phyloP scores from a whole-genome alignment of 2,113 vertebrate species.

The Indicator indicator region DNA sequence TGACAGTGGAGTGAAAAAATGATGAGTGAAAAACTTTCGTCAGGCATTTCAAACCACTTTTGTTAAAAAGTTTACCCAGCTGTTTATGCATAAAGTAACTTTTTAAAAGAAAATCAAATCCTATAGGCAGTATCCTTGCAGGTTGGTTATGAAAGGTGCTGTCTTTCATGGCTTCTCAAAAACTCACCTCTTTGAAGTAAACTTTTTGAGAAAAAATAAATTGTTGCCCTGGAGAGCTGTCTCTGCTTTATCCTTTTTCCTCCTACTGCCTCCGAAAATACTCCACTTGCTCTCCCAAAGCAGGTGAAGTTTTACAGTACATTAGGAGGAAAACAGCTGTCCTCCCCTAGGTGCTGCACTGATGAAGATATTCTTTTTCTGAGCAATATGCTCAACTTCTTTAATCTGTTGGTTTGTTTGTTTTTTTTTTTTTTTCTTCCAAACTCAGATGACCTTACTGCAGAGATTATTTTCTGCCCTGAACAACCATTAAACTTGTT shows the following conservation, averaged over 20 bases:
- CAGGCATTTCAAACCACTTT: neutral
- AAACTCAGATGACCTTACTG: neutral
- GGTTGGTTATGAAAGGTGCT: neutral
- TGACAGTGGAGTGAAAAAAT: neutral
- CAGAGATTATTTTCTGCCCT: neutral
- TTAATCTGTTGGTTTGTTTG: neutral
- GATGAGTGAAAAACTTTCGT: neutral
- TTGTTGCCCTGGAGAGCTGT: neutral
- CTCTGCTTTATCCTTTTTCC: constrained; percentile 5
- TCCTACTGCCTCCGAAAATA: constrained; percentile 31
- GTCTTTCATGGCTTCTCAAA: neutral
- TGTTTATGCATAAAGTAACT: neutral
- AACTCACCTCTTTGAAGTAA: neutral
- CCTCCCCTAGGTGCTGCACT: neutral
- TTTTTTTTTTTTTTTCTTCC: neutral
- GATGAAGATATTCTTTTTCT: neutral
- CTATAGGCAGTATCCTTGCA: neutral
- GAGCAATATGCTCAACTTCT: neutral
- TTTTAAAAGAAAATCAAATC: neutral
- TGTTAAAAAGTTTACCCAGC: neutral
- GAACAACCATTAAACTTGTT: neutral
- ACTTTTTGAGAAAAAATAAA: neutral
- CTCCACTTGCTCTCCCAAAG: neutral
- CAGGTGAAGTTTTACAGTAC: neutral
- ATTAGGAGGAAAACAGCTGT: neutral